Base-by-base conservation (phyloP, 2,797 vertebrate species). In the Pelochelys cantorii region DNA sequence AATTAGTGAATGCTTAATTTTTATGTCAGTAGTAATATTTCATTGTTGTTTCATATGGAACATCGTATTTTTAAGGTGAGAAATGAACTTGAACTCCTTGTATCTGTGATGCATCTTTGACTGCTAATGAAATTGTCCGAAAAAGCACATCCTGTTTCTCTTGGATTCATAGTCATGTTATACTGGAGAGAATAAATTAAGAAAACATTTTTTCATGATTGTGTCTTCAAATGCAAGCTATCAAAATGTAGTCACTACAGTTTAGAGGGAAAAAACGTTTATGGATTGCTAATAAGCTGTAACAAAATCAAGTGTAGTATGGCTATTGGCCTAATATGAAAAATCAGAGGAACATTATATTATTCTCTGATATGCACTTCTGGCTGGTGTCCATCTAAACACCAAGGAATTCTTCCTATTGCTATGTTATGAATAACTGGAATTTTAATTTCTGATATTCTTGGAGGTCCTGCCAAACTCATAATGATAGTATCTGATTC, bases 21-120 rank as follows among this genome's bases (percentile, higher is more conserved):
- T 95, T 88, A 82, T 80, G 74, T 42, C 6, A 18, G 0, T 59
- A 86, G 2, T 81, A 79, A 29, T 85, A 60, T 4, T 96, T 89
- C 2, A 11, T n/a, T 84, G 4, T 62, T 93, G 55, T 4, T 86
- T 53, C 5, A 3, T 86, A 0, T 55, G 57, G 42, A 18, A 11
- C 81, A 56, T 77, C 25, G 2, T 74, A n/a, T 80, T 83, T 75
- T 75, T 14, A 54, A 55, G 22, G 20, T 54, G 52, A 56, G 11
- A 37, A 80, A 56, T 54, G 13, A 15, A 56, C 27, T 80, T 34
- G 23, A 56, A 54, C 53, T 80, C 4, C 29, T 22, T 80, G 29
- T 17, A 34, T 56, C 15, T 17, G 34, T 80, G 53, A 55, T 56
- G 34, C 4, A 55, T 52, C 7, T 53, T 29, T 42, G 13, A n/a